These are phyloP conservation scores for Neuroterus valhalla DNA, from an alignment of 1,140 invertebrate species.

Conservation along the genomic window DNA sequence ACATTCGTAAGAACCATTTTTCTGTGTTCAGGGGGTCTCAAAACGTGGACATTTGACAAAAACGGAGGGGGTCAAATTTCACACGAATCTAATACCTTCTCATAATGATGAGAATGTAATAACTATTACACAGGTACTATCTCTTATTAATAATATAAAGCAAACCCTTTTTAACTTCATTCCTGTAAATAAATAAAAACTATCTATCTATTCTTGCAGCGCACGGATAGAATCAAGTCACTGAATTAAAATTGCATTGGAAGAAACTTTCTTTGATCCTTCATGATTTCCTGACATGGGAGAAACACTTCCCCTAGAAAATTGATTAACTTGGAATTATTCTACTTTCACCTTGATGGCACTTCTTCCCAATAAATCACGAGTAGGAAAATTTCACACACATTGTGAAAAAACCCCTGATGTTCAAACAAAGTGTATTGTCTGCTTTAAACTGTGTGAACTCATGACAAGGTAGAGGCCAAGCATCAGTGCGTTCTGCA, in stretches of 20 bases:
- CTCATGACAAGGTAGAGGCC: constrained; percentile 50
- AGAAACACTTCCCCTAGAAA: constrained; percentile 11
- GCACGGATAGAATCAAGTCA: not conserved
- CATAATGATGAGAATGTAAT: too few relatives aligned
- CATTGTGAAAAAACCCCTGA: not conserved
- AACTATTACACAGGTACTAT: too few relatives aligned
- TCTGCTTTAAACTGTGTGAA: constrained; percentile 30
- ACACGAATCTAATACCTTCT: too few relatives aligned
- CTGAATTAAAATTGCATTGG: not conserved
- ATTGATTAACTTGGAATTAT: constrained; percentile 17
- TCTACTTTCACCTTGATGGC: constrained; percentile 23
- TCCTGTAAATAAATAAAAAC: too few relatives aligned
- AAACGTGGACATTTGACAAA: too few relatives aligned
- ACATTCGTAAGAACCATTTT: too few relatives aligned
- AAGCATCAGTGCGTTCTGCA: constrained; percentile 1
- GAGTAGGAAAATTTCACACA: constrained; percentile 10
- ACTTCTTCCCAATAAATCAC: constrained; percentile 14
- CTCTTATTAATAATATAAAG: too few relatives aligned
- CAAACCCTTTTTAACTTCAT: too few relatives aligned
- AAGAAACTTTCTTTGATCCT: constrained; percentile 9
- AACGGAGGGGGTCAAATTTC: too few relatives aligned
- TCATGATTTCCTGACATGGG: not conserved
- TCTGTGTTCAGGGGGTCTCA: too few relatives aligned
- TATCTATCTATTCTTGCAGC: too few relatives aligned
- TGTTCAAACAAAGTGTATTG: constrained; percentile 25